Evolutionary conservation across 1,140 invertebrate genomes (phyloP).

Genomic region (Gonioctena quinquepunctata): DNA sequence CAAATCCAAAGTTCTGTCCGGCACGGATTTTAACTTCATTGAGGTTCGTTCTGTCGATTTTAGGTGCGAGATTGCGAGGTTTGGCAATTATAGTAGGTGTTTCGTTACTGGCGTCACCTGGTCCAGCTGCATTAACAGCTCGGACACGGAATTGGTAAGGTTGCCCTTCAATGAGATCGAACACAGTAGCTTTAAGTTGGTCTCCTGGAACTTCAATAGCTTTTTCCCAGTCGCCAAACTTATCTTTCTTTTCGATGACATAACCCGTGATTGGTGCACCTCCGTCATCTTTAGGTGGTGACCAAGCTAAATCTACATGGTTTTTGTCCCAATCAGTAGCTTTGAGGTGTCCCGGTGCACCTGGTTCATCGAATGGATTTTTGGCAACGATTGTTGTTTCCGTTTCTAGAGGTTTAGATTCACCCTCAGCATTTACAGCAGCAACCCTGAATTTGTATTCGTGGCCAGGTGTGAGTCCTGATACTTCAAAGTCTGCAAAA

Average conservation of each 20-base stretch:
- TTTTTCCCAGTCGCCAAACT: slow-evolving; percentile 93
- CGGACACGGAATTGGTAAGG: slow-evolving; percentile 89
- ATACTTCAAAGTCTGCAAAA: slow-evolving; percentile 75
- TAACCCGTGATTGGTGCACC: slow-evolving; percentile 87
- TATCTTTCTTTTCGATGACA: slow-evolving; percentile 91
- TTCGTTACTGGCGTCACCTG: slow-evolving; percentile 85
- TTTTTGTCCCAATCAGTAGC: slow-evolving; percentile 97
- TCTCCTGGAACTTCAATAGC: slow-evolving; percentile 80
- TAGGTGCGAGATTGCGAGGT: slow-evolving; percentile 82
- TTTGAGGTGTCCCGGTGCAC: slow-evolving; percentile 86
- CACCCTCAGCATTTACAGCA: slow-evolving; percentile 95
- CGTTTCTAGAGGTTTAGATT: slow-evolving; percentile 90
- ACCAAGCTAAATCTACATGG: slow-evolving; percentile 89
- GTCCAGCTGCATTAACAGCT: slow-evolving; percentile 92
- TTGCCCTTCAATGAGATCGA: slow-evolving; percentile 88
- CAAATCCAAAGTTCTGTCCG: slow-evolving; percentile 81
- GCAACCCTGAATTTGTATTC: slow-evolving; percentile 95
- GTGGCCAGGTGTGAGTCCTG: slow-evolving; percentile 84
- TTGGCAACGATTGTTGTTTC: slow-evolving; percentile 89
- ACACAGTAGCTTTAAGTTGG: slow-evolving; percentile 81
- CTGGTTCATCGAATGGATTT: slow-evolving; percentile 95
- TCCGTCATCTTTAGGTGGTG: slow-evolving; percentile 78
- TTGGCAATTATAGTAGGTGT: slow-evolving; percentile 89
- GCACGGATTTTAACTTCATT: slow-evolving; percentile 84
- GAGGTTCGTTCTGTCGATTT: slow-evolving; percentile 87